Base-by-base conservation (phyloP, 1,140 invertebrate species). In the Eriocheir sinensis region DNA sequence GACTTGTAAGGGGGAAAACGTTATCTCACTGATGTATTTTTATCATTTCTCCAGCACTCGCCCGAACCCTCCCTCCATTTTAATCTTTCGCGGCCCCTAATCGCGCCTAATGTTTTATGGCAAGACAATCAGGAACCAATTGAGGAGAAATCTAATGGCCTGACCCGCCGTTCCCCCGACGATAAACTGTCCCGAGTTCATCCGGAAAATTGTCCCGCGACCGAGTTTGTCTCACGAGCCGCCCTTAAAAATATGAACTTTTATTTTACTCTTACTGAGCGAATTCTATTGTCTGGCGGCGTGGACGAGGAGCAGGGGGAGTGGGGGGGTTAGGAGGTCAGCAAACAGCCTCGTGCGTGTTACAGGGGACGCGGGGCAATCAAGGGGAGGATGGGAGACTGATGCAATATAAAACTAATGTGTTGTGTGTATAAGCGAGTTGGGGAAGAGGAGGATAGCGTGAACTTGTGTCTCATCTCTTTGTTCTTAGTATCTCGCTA, bases 101-200 rank as follows among this genome's bases (percentile, higher is more conserved):
- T 94, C 89, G 94, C 83, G 89, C 34, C 89, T 94, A 94, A 94
- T 94, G 94, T 94, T 94, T 94, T 94, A 94, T 94, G 94, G 94
- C 89, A 94, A 94, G 94, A 91, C 94, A 94, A 94, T 91, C 94
- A 94, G 94, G 94, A 94, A 94, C 94, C 94, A 94, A 94, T 94
- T 94, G 94, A 91, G 94, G 94, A 94, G 94, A 94, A 94, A 94
- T 94, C 94, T 94, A 94, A 94, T 91, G 94, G 89, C 86, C 72
- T 92, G 40, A 32, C 79, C 60, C 90, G 89, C 91, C 94, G 94
- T 94, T 94, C 44, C 85, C 94, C 94, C 38, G 32, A 80, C 94
- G 89, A 94, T 94, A 94, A 94, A 94, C 53, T 88, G 83, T 89
- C 72, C 85, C 86, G 60, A 89, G 93, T 93, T 93, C 93, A 93